Evolutionary conservation across 64 coral and sea anemone species (phyloP), one percentile per base, ranked within the genome.

Genomic region (Pocillopora damicornis): DNA sequence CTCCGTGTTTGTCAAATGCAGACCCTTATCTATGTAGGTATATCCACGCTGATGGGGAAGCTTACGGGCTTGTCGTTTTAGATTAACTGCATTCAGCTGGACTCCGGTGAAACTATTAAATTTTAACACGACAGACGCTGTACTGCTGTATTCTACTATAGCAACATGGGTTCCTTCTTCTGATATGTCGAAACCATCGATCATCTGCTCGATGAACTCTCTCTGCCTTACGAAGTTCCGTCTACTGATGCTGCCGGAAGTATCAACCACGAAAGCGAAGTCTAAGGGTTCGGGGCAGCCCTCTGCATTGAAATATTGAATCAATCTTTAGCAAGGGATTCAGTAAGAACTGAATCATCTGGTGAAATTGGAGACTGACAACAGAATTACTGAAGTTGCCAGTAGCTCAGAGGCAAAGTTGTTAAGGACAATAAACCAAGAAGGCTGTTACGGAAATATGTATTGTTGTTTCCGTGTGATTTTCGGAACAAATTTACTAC

Each of bases 241-340:
- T 1, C 17, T 60, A 11, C 88, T 61, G 37, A 94, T 88, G 78
- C 93, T 94, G 5, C 89, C 88, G 5, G 93, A 94, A 1, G 83
- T 20, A 26, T 94, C 93, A 8, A 94, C 58, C 17, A 94, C 58
- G 59, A 91, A 37, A 11, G 82, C 93, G 88, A 94, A 72, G 59
- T 94, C 93, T 1, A 88, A 7, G 0, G 84, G 83, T 15, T 79
- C 69, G 12, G 60, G 59, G 51, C 90, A 92, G 14, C 82, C 90
- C 13, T 76, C 90, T 91, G 35, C n/a, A 16, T 56, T 11, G 26
- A 23, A 35, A 63, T 51, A 51, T 51, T 51, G 42, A 51, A 51
- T 51, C 42, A 51, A 51, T 51, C 42, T 51, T 51, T 51, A 51
- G 42, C 7, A 7, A 4, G 42, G 42, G 42, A 7, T 51, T 51